A percentile compares a stretch with the other conserved stretches of the same genome.
phyloP scores from a whole-genome alignment of 2,888 invertebrate genomes.

The Ochropacha duplaris region DNA sequence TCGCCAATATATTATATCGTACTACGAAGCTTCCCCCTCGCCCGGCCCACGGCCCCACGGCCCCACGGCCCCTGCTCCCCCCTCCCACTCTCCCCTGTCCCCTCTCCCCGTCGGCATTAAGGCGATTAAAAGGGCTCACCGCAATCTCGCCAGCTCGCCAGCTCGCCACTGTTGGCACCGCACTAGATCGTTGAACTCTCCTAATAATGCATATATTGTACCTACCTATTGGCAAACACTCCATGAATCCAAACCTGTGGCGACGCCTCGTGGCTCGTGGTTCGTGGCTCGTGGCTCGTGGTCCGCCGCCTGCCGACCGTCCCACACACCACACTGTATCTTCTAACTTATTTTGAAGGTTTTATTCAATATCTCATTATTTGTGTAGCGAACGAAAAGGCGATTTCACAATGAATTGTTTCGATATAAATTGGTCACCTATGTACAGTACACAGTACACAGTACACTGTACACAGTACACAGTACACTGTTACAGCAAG shows the following conservation, averaged over 20 bases:
- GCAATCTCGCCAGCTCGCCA: not conserved
- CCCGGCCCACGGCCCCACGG: not conserved
- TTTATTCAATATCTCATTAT: not conserved
- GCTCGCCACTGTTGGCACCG: not conserved
- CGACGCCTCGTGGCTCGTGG: too few species aligned
- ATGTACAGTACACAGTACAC: too few species aligned
- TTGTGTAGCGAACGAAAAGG: too few species aligned
- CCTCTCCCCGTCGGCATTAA: not conserved
- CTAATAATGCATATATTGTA: not conserved
- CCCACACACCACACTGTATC: not conserved
- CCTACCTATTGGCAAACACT: not conserved
- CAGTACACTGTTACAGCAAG: too few species aligned
- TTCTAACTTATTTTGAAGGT: not conserved
- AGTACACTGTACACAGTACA: too few species aligned
- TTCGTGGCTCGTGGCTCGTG: too few species aligned
- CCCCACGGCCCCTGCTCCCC: not conserved
- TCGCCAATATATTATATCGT: not conserved
- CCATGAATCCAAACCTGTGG: not conserved
- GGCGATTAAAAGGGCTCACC: not conserved
- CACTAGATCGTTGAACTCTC: constrained; percentile 1
- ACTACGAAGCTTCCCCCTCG: not conserved
- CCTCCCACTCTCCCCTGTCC: not conserved
- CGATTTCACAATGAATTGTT: too few species aligned
- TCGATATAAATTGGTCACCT: too few species aligned
- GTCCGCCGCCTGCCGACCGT: too few species aligned